Conservation (phyloP, 2,797 vertebrate species). For the Dallia pectoralis region DNA sequence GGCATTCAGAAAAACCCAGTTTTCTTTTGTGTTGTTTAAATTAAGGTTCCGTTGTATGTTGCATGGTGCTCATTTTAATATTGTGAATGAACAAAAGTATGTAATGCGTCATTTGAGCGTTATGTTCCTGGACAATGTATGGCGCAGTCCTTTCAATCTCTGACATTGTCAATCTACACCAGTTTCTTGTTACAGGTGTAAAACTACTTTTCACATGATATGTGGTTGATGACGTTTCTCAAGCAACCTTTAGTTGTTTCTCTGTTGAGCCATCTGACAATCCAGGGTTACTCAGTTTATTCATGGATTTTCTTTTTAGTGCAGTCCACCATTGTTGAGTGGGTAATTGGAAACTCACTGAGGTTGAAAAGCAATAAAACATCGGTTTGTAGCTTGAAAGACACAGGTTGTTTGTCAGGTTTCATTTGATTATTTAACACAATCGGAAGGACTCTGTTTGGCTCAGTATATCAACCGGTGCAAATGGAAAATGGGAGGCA, state of each 20-base stretch:
- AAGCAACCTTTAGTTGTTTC: slow-evolving; percentile 16
- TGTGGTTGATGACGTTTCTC: slow-evolving; percentile 23
- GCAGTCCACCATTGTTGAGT: background rate
- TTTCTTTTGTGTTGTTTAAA: slow-evolving; percentile 7
- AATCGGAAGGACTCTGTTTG: background rate
- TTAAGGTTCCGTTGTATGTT: background rate
- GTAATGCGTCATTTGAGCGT: background rate
- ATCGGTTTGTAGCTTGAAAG: background rate
- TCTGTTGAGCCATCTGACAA: background rate
- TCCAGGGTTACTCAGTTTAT: background rate
- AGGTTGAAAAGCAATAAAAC: background rate
- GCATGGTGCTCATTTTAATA: background rate
- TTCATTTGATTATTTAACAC: background rate
- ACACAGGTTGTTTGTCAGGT: background rate
- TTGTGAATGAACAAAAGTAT: slow-evolving; percentile 4
- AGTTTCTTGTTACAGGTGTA: background rate
- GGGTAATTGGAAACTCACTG: background rate
- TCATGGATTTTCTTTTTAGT: background rate
- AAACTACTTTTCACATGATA: slow-evolving; percentile 3
- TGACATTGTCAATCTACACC: background rate
- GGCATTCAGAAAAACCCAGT: slow-evolving; percentile 2
- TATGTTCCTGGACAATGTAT: slow-evolving; percentile 4
- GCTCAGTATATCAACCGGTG: background rate
- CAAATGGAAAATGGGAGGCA: background rate
- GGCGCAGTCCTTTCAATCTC: background rate